Base-by-base conservation (phyloP, 2,888 invertebrate species). In the Mythimna loreyi region DNA sequence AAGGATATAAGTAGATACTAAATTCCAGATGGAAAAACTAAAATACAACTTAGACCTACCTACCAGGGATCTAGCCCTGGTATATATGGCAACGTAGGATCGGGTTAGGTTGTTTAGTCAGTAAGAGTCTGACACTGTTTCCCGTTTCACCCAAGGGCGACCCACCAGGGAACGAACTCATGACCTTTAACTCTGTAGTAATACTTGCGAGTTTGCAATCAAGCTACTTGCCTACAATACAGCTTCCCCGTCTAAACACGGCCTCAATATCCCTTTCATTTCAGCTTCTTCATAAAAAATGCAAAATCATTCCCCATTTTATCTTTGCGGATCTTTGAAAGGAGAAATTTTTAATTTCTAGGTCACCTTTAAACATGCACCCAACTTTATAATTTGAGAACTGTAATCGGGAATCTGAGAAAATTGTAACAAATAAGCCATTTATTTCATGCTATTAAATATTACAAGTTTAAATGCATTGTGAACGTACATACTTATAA, bases 221-320 rank as follows among this genome's bases (percentile, higher is more conserved):
- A 28, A 28, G 28, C 28, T 28, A n/a, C 30, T 19, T 33, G 33
- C 5, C 53, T 30, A 28, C 11, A 6, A n/a, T 8, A 1, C 19
- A 30, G 28, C 30, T n/a, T 28, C 6, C 23, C 36, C 56, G 16
- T 28, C 47, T 21, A 53, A 28, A 71, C 23, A 13, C 1, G 21
- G 9, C 21, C 25, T 19, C 70, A 45, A 13, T 33, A 3, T 30
- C 9, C 67, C 43, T 40, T 40, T 40, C 40, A 40, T 25, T 45
- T 68, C 33, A 67, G 43, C 25, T 8, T 19, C 25, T 23, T n/a
- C 21, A 47, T 47, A 28, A 67, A 71, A 67, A 57, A 71, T 58
- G 28, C 23, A 58, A 67, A 71, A 23, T 30, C 28, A 40, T 49
- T 72, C n/a, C 28, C n/a, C 49, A 23, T 28, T 49, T 49, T 40